Base-by-base conservation (phyloP, 2,888 invertebrate genomes). In the Tribolium freemani region DNA sequence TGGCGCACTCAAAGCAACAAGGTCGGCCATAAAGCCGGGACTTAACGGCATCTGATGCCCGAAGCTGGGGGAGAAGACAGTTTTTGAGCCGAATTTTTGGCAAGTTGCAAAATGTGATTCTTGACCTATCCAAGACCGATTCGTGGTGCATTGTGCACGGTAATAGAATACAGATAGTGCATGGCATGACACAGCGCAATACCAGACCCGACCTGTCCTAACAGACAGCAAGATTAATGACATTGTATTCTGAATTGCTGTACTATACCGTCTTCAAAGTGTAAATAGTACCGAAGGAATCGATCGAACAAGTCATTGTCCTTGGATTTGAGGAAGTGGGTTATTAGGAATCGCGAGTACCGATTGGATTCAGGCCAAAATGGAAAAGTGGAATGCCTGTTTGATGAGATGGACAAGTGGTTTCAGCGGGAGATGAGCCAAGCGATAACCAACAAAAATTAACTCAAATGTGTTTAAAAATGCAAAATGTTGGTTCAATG, bases 151-250 rank as follows among this genome's bases (percentile, higher is more conserved):
- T 77, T 78, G 76, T 78, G 76, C 77, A 76, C 74, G 75, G 74
- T 79, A 80, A 79, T 77, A 81, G 78, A 80, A 81, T 78, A 77
- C 71, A 78, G 78, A 81, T 80, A 81, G 79, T 81, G 79, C 79
- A 81, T 79, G 80, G 78, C 83, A 83, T 84, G 84, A 84, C 83
- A 81, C 78, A 79, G 82, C 83, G 81, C 81, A 84, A 83, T 83
- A 77, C 79, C 79, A 76, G 67, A 73, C 81, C 80, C 80, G 83
- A 84, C 85, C 85, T 84, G 79, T 80, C 84, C 78, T 77, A 84
- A 82, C 81, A 76, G 77, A 79, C 78, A 78, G 67, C 75, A 83
- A 84, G 85, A 85, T 85, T 84, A 84, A 85, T 85, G 85, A 84
- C 83, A 82, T 81, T 77, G 81, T 78, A 77, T 79, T 45, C 48